Conservation (phyloP, 2,113 vertebrate species). For the Hippocampus zosterae region DNA sequence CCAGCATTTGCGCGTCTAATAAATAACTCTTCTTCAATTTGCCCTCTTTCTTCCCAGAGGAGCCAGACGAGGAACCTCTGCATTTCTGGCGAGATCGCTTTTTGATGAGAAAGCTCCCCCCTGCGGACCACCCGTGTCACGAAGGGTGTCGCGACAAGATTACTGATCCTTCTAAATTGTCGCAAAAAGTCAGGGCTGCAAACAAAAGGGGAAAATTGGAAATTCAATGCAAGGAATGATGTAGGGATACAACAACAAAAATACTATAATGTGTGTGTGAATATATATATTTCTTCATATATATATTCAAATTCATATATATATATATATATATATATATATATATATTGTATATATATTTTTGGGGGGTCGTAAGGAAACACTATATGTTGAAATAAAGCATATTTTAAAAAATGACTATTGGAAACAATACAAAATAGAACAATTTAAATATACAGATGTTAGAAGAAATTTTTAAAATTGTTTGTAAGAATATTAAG, state of each 20-base stretch:
- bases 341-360: no score
- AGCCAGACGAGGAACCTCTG: constrained; percentile 15
- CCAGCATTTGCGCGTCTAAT: constrained; percentile 36
- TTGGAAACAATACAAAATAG: no score
- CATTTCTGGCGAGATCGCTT: constrained; percentile 20
- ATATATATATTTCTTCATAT: no score
- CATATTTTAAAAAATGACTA: no score
- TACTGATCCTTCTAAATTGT: constrained; percentile 43
- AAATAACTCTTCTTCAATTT: constrained; percentile 54
- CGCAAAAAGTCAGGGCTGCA: constrained; percentile 4
- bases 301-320: no score
- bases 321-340: no score
- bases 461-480: no score
- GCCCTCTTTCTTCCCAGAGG: constrained; percentile 20
- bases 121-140: constrained; percentile 6
- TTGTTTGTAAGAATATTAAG: no score
- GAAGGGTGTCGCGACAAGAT: constrained; percentile 37
- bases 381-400: no score
- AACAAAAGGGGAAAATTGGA: constrained; percentile 12
- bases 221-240: neutral
- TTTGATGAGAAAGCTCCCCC: constrained; percentile 30
- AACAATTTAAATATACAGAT: no score
- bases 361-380: no score
- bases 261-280: no score
- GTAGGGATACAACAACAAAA: neutral